phyloP scores from a whole-genome alignment of 2,888 invertebrate genomes.

The Ormyrus pomaceus region DNA sequence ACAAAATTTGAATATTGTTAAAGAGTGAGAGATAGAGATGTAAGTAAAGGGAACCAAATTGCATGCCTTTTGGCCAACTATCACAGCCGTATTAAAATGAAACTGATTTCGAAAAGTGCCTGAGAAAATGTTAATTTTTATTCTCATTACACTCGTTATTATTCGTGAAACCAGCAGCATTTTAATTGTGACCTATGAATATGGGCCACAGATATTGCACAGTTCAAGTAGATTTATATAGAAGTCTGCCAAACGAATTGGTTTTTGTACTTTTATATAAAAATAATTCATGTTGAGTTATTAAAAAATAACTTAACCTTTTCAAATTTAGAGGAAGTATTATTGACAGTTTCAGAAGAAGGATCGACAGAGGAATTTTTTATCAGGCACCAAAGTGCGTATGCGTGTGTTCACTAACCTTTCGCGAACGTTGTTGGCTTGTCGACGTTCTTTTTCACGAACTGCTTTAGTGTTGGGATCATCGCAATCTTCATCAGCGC shows the following conservation, averaged over 20 bases:
- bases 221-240: slow-evolving; percentile 28
- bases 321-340: neutral
- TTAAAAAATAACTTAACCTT: neutral
- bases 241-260: slow-evolving; percentile 33
- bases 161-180: slow-evolving; percentile 66
- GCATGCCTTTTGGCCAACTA: slow-evolving; percentile 61
- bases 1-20: neutral
- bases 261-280: neutral
- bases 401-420: slow-evolving; percentile 84
- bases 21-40: slow-evolving; percentile 5
- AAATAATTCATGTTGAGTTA: neutral
- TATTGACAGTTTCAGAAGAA: slow-evolving; percentile 4
- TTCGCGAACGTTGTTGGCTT: slow-evolving; percentile 98
- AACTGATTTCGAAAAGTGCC: slow-evolving; percentile 65
- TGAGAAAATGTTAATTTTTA: slow-evolving; percentile 57
- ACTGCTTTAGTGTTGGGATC: slow-evolving; percentile 93
- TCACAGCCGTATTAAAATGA: slow-evolving; percentile 49
- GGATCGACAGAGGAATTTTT: slow-evolving; percentile 23
- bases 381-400: slow-evolving; percentile 68
- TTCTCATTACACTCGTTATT: slow-evolving; percentile 58
- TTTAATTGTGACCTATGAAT: slow-evolving; percentile 77
- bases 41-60: slow-evolving; percentile 34
- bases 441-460: slow-evolving; percentile 95
- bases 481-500: slow-evolving; percentile 89
- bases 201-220: slow-evolving; percentile 73